Evolutionary conservation across 2,888 invertebrate species (phyloP).

Genomic region (Stictocephala bisonia): DNA sequence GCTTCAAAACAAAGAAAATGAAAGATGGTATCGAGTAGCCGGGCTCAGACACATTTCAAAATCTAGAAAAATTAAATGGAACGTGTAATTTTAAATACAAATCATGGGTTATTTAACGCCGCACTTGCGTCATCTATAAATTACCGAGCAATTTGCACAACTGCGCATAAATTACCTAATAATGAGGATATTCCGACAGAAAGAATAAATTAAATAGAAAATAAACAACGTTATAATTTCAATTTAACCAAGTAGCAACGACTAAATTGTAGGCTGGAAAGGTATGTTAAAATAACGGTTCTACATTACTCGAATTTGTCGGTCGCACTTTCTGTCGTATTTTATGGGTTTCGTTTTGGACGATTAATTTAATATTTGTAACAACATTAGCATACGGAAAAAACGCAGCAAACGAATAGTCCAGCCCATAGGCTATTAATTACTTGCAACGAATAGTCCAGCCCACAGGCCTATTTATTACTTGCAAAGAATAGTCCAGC

Average conservation of each 20-base stretch:
- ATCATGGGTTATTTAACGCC: slow-evolving; percentile 23
- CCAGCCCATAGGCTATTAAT: too few species aligned
- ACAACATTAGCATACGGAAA: too few species aligned
- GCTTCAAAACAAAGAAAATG: not conserved
- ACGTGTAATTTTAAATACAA: slow-evolving; percentile 23
- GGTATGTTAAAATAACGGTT: too few species aligned
- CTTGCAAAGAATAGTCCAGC: too few species aligned
- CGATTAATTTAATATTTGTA: too few species aligned
- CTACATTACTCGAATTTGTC: too few species aligned
- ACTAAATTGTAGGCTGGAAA: slow-evolving; percentile 18
- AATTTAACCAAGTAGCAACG: slow-evolving; percentile 3
- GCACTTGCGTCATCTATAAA: slow-evolving; percentile 15
- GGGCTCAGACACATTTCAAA: not conserved
- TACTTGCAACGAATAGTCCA: too few species aligned
- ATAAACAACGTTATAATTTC: slow-evolving; percentile 11
- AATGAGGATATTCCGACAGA: slow-evolving; percentile 23
- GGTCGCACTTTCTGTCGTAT: too few species aligned
- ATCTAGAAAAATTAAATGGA: slow-evolving; percentile 6
- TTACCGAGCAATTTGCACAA: slow-evolving; percentile 10
- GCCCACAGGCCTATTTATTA: too few species aligned
- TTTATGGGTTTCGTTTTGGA: too few species aligned
- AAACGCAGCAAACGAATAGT: too few species aligned
- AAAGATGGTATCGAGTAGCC: slow-evolving; percentile 17
- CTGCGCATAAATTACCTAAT: slow-evolving; percentile 30
- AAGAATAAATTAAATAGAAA: slow-evolving; percentile 19